These are phyloP conservation scores for Peromyscus melanophrys DNA, from an alignment of 2,797 vertebrate species.

Conservation along the genomic window DNA sequence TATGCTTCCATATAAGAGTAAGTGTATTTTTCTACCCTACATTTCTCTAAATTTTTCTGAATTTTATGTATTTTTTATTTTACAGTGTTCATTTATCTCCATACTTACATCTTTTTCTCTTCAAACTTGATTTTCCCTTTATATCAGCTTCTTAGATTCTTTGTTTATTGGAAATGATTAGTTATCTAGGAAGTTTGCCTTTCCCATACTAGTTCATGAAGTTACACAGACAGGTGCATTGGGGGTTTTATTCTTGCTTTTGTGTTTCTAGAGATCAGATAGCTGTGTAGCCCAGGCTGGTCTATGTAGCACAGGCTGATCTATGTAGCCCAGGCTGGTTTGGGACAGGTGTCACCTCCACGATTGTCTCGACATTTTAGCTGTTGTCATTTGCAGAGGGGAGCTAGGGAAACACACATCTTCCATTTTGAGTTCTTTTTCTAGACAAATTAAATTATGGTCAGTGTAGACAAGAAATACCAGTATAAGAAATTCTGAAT, in stretches of 20 bases:
- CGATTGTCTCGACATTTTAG: neutral
- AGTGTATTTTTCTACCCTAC: neutral
- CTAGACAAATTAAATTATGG: neutral
- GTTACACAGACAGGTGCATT: neutral
- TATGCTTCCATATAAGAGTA: neutral
- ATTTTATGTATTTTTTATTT: conserved; percentile 22
- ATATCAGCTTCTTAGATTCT: neutral
- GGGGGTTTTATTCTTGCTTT: neutral
- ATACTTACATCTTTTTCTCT: neutral
- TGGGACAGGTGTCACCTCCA: neutral
- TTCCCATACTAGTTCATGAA: neutral
- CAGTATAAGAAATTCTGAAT: conserved; percentile 42
- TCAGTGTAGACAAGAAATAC: conserved; percentile 22
- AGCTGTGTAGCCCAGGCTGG: neutral
- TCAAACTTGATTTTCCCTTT: neutral
- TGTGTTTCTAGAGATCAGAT: neutral
- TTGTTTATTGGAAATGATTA: conserved; percentile 37
- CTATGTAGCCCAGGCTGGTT: neutral
- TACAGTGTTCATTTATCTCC: neutral
- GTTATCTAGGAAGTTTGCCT: conserved; percentile 14
- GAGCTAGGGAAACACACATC: neutral
- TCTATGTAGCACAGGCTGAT: neutral
- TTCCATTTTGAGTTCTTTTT: conserved; percentile 57
- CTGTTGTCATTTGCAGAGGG: neutral
- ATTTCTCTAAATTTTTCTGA: neutral